A percentile compares a stretch with the other conserved stretches of the same genome.
These are phyloP conservation scores for Campylomormyrus tamandua DNA, from an alignment of 2,113 vertebrate genomes.

Conservation along the genomic window DNA sequence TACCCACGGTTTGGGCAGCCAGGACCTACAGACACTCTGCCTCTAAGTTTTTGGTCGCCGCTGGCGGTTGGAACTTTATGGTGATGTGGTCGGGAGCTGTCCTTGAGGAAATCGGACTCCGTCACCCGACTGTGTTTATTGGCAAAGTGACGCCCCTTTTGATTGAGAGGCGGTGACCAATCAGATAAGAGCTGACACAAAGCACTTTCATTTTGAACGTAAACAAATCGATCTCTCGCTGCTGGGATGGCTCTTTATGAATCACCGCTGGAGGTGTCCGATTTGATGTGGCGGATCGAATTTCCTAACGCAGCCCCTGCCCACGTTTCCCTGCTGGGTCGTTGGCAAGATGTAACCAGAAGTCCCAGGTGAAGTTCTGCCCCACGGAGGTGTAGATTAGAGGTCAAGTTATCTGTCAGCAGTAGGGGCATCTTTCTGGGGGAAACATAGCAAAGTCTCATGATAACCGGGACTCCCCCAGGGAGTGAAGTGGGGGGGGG, in stretches of 20 bases:
- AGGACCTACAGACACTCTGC: not conserved
- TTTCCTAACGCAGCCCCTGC: not conserved
- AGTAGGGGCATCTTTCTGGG: not conserved
- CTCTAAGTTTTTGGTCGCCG: not conserved
- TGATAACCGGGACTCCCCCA: not conserved
- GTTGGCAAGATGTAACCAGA: not conserved
- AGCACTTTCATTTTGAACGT: constrained; percentile 8
- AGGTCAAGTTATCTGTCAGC: not conserved
- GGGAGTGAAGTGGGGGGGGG: not conserved
- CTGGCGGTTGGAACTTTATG: constrained; percentile 22
- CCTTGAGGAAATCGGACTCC: not conserved
- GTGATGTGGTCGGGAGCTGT: constrained; percentile 31
- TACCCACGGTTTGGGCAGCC: not conserved
- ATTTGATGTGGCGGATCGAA: not conserved
- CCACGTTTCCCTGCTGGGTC: not conserved
- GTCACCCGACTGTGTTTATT: not conserved
- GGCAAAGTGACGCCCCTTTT: not conserved
- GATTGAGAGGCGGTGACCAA: not conserved
- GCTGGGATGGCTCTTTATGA: not conserved
- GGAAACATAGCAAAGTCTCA: not conserved
- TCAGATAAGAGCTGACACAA: not conserved
- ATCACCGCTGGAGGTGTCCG: not conserved
- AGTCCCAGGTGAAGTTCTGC: not conserved
- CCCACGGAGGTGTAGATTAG: not conserved
- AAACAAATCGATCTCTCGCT: not conserved